Evolutionary conservation across 2,888 invertebrate species (phyloP), one percentile per base, ranked within the genome.

Genomic region (Dilophus febrilis): DNA sequence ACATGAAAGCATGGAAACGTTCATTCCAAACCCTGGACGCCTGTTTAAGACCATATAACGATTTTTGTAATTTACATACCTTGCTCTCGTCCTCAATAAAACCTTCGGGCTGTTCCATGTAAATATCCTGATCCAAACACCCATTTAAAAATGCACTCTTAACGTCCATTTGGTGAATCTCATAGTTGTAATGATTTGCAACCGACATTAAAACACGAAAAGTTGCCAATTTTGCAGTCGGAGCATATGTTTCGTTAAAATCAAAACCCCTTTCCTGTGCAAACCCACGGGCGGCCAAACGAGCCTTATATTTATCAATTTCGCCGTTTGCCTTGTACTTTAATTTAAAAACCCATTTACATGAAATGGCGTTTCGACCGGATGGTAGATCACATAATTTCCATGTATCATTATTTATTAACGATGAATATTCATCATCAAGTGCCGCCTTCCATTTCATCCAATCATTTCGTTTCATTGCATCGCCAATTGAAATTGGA

Each of bases 361-460:
- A 14, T 5, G 37, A 13, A 13, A 38, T 30, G 27, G 47, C 38
- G 32, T 47, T 49, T 35, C 45, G 35, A 7, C 40, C 42, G 7
- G 39, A 37, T 26, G 51, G 49, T 22, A 49, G 34, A 16, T 45
- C 42, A 7, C 37, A 34, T n/a, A 47, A 30, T n/a, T 30, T 39
- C 49, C 50, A 47, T 12, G 48, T 45, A 8, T 42, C 16, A 35
- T 47, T 48, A 27, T 47, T 42, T 13, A 44, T 41, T 11, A 49
- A 35, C 13, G 47, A 48, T 17, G 14, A 35, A 19, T 48, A 48
- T 40, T 53, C 51, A 36, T 44, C 41, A 22, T 49, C 35, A 46
- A 53, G 49, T 10, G 50, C 52, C 31, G 35, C 29, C 18, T 44
- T 38, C 51, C 49, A 50, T 17, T 44, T 17, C 10, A 18, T 38